Percentiles rank a stretch among this genome's conserved stretches.
phyloP scores from a whole-genome alignment of 1,140 invertebrate genomes.

The Zaprionus nigranus region DNA sequence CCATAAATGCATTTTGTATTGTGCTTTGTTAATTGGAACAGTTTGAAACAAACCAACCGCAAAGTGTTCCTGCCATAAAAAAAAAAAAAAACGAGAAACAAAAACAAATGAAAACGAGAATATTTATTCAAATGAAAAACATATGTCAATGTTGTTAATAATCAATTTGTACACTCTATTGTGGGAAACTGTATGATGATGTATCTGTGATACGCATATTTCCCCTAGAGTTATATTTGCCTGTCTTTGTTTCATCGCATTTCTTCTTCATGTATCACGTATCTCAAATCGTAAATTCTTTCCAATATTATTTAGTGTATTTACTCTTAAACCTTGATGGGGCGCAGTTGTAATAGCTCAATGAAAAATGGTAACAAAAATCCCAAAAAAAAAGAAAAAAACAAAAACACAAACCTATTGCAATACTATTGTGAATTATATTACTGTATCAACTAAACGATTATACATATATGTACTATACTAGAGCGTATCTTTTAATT shows the following conservation, averaged over 20 bases:
- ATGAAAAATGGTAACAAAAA: slow-evolving; percentile 23
- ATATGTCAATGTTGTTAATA: not conserved
- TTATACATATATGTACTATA: slow-evolving; percentile 43
- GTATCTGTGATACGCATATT: slow-evolving; percentile 50
- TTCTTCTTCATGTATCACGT: slow-evolving; percentile 23
- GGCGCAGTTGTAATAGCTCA: slow-evolving; percentile 26
- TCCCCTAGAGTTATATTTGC: not conserved
- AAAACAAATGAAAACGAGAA: not conserved
- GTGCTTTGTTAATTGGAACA: slow-evolving; percentile 51
- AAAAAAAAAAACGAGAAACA: slow-evolving; percentile 11
- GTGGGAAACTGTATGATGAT: slow-evolving; percentile 15
- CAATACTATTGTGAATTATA: slow-evolving; percentile 67
- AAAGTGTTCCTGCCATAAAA: slow-evolving; percentile 52
- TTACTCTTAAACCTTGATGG: slow-evolving; percentile 20
- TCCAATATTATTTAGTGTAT: slow-evolving; percentile 36
- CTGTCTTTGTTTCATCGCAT: not conserved
- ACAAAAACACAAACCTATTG: slow-evolving; percentile 20
- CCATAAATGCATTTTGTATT: slow-evolving; percentile 39
- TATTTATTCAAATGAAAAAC: not conserved
- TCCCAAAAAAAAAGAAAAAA: slow-evolving; percentile 24
- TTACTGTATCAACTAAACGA: slow-evolving; percentile 26
- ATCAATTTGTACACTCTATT: slow-evolving; percentile 11
- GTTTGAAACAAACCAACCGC: slow-evolving; percentile 46
- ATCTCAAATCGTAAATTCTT: slow-evolving; percentile 17
- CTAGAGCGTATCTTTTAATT: slow-evolving; percentile 16